A percentile compares a stretch with the other conserved stretches of the same genome.
These are phyloP conservation scores for Drosophila pseudoananassae DNA, from an alignment of 1,140 invertebrate genomes.

Conservation along the genomic window DNA sequence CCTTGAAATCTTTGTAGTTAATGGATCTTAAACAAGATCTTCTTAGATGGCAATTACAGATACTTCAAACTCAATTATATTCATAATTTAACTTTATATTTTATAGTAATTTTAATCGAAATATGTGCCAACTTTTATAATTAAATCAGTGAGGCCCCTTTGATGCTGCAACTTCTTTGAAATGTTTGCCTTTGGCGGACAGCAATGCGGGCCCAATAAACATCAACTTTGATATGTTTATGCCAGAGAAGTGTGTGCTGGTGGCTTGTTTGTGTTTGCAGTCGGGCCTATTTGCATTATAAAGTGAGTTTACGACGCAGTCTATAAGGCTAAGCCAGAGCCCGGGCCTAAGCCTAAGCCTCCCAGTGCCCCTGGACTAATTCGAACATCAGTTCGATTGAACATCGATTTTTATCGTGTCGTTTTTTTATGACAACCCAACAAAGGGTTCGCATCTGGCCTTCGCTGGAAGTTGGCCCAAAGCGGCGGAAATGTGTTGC, in stretches of 20 bases:
- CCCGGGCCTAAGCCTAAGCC: background rate
- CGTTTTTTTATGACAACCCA: constrained; percentile 43
- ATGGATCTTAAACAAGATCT: constrained; percentile 7
- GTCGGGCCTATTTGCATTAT: constrained; percentile 71
- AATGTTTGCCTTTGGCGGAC: constrained; percentile 20
- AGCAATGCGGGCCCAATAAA: constrained; percentile 64
- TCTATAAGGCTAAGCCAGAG: no score
- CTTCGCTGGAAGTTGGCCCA: constrained; percentile 54
- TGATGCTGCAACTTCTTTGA: constrained; percentile 30
- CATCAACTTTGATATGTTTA: constrained; percentile 79
- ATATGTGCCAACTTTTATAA: background rate
- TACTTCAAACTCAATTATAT: background rate
- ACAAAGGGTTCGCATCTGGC: constrained; percentile 55
- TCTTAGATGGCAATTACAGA: constrained; percentile 12
- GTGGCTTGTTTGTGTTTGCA: constrained; percentile 39
- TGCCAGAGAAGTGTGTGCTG: constrained; percentile 61
- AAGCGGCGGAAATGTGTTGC: constrained; percentile 50
- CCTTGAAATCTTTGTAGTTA: no score
- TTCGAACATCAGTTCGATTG: constrained; percentile 63
- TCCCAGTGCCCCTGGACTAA: constrained; percentile 52
- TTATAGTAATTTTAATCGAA: no score
- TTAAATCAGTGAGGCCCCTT: background rate
- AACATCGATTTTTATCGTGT: constrained; percentile 73
- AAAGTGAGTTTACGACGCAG: constrained; percentile 67
- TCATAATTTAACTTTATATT: no score